Evolutionary conservation across 2,888 invertebrate genomes (phyloP).

Genomic region (Idaea biselata): DNA sequence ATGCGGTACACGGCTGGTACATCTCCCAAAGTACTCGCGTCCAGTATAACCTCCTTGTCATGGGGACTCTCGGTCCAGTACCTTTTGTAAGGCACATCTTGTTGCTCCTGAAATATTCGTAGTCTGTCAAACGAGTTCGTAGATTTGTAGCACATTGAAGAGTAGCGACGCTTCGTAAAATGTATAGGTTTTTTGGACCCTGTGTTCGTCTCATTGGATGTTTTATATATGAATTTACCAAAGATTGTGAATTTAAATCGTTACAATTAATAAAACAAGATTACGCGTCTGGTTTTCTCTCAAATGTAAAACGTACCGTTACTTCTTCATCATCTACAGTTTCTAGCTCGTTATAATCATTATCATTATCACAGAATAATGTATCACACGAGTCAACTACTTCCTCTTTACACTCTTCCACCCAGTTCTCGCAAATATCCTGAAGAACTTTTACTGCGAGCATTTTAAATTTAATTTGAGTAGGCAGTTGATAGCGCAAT

Average conservation of each 20-base stretch:
- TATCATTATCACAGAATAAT: slow-evolving; percentile 13
- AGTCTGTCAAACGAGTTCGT: background rate
- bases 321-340: slow-evolving; percentile 24
- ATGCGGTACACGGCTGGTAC: slow-evolving; percentile 84
- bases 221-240: background rate
- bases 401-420: slow-evolving; percentile 22
- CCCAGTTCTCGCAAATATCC: slow-evolving; percentile 20
- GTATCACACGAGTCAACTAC: slow-evolving; percentile 15
- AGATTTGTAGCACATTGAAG: background rate
- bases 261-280: background rate
- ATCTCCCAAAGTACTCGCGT: slow-evolving; percentile 83
- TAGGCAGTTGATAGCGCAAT: slow-evolving; percentile 31
- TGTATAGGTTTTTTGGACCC: no score
- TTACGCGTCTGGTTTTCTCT: background rate
- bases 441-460: slow-evolving; percentile 26
- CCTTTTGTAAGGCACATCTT: slow-evolving; percentile 51
- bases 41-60: slow-evolving; percentile 69
- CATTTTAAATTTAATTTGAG: slow-evolving; percentile 26
- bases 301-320: slow-evolving; percentile 5
- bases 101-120: slow-evolving; percentile 48
- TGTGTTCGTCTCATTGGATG: no score
- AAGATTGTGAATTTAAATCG: background rate
- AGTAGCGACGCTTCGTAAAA: no score
- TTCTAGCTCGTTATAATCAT: slow-evolving; percentile 18
- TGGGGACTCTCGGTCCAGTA: slow-evolving; percentile 53